phyloP scores from a whole-genome alignment of 2,113 vertebrate genomes.

The Columbina picui region DNA sequence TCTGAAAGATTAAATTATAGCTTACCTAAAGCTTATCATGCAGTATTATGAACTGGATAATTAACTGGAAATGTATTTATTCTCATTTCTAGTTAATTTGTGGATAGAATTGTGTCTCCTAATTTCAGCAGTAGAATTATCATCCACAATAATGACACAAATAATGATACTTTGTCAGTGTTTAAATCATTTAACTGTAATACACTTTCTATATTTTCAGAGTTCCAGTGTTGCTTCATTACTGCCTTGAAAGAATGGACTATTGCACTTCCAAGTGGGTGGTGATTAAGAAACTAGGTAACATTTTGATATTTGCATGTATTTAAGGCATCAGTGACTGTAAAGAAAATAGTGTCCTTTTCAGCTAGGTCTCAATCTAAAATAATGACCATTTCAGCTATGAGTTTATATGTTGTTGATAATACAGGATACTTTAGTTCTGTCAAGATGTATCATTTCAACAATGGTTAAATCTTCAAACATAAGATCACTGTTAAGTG shows the following conservation, averaged over 20 bases:
- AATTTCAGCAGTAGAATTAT: background rate
- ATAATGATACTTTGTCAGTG: background rate
- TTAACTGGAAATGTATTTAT: background rate
- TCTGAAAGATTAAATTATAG: background rate
- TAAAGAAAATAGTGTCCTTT: background rate
- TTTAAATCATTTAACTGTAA: background rate
- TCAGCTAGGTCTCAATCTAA: background rate
- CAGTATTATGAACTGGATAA: background rate
- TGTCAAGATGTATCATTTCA: background rate
- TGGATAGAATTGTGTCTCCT: background rate
- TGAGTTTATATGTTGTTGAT: background rate
- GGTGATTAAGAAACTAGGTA: background rate
- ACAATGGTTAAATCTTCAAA: background rate
- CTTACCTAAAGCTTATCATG: background rate
- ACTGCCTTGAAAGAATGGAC: background rate
- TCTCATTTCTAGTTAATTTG: background rate
- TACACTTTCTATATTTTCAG: background rate
- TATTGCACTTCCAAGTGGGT: background rate
- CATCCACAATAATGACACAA: no score
- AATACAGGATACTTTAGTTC: background rate
- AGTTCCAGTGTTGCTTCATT: background rate
- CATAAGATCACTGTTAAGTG: background rate
- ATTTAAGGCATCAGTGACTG: background rate
- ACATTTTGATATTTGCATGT: background rate
- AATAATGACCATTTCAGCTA: background rate